These are phyloP conservation scores for Orthonychiurus folsomi DNA, from an alignment of 2,888 invertebrate species.

Conservation along the genomic window DNA sequence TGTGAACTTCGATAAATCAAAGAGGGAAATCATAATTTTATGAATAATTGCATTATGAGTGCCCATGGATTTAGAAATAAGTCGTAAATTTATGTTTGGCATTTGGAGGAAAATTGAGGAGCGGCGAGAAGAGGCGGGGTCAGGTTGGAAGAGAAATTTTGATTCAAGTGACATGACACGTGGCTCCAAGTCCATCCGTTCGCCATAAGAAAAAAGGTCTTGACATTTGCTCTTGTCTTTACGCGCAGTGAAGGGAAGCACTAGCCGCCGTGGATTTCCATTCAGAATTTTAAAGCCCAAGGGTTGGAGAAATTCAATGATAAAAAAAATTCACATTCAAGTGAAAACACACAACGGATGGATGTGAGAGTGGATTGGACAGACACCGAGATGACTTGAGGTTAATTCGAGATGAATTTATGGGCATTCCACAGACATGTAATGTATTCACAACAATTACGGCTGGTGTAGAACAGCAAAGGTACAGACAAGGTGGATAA, in stretches of 20 bases:
- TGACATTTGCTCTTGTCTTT: neutral
- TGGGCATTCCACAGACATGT: neutral
- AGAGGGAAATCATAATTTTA: too few species aligned
- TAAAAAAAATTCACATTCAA: neutral
- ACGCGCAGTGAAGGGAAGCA: too few species aligned
- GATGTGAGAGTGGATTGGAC: neutral
- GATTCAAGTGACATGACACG: neutral
- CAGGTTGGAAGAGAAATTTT: neutral
- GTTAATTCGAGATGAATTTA: neutral
- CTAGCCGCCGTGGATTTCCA: neutral
- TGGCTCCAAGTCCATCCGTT: too few species aligned
- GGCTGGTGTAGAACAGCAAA: too few species aligned
- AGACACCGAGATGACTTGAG: too few species aligned
- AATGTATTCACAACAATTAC: neutral
- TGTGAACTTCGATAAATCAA: too few species aligned
- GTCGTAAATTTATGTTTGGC: too few species aligned
- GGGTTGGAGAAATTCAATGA: neutral
- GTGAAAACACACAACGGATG: neutral
- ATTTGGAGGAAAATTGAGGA: too few species aligned
- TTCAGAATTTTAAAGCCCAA: neutral
- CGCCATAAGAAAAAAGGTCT: neutral
- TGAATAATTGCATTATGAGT: too few species aligned
- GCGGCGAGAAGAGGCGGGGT: too few species aligned
- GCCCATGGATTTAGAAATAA: too few species aligned
- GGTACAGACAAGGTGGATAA: neutral